These are phyloP conservation scores for Sialis fuliginosa DNA, from an alignment of 2,888 invertebrate genomes.

Conservation along the genomic window DNA sequence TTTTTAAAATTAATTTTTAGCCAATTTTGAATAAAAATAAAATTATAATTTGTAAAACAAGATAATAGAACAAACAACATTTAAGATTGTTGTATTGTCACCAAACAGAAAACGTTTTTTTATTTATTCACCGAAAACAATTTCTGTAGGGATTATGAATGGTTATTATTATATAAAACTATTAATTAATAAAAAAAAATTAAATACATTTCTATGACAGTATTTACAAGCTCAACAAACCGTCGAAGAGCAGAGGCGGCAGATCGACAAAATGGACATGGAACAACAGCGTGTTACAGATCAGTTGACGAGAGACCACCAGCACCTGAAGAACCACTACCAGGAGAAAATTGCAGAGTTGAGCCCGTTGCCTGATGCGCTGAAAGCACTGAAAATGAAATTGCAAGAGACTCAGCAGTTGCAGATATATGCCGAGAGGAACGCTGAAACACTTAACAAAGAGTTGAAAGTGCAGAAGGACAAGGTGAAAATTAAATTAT, in stretches of 20 bases:
- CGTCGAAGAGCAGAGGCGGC: conserved; percentile 50
- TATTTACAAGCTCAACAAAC: conserved; percentile 48
- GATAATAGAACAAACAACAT: too few relatives aligned
- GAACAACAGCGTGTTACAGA: conserved; percentile 52
- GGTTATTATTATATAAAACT: background rate
- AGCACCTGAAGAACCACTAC: conserved; percentile 49
- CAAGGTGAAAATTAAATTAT: conserved; percentile 25
- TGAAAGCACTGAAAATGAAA: conserved; percentile 47
- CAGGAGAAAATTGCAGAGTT: conserved; percentile 54
- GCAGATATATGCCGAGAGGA: conserved; percentile 45
- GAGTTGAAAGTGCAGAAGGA: conserved; percentile 44
- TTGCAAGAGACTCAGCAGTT: conserved; percentile 50
- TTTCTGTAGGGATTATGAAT: background rate
- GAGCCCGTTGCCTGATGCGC: conserved; percentile 46
- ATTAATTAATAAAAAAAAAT: background rate
- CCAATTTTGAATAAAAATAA: too few relatives aligned
- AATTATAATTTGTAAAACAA: too few relatives aligned
- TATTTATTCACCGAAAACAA: too few relatives aligned
- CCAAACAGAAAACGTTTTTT: too few relatives aligned
- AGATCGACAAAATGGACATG: conserved; percentile 53
- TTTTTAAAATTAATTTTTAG: too few relatives aligned
- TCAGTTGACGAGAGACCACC: conserved; percentile 52
- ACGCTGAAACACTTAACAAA: conserved; percentile 42
- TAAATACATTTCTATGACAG: conserved; percentile 11
- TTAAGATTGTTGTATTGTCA: too few relatives aligned